Conservation (phyloP, 2,797 vertebrate genomes). For the Ctenopoma kingsleyae region DNA sequence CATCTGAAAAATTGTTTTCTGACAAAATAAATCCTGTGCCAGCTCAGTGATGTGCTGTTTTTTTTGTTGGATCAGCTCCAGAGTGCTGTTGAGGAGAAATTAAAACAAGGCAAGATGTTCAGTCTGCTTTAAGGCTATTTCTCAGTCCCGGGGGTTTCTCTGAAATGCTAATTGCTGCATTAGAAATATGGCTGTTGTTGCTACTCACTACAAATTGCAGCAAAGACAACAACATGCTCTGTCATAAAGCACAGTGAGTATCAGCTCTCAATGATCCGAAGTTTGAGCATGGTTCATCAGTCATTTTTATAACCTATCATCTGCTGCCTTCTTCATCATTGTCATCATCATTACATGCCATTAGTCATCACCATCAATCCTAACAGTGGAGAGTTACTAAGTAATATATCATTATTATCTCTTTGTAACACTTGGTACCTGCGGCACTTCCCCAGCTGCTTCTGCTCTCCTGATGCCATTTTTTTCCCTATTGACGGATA, state of each 20-base stretch:
- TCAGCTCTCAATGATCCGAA: slow-evolving; percentile 54
- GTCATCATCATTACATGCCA: slow-evolving; percentile 81
- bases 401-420: slow-evolving; percentile 82
- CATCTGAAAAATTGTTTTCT: slow-evolving; percentile 66
- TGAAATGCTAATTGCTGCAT: slow-evolving; percentile 79
- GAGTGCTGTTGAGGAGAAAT: slow-evolving; percentile 57
- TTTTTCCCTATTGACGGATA: slow-evolving; percentile 27
- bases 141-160: slow-evolving; percentile 64
- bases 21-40: slow-evolving; percentile 63
- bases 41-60: slow-evolving; percentile 64
- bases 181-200: slow-evolving; percentile 77
- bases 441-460: slow-evolving; percentile 48
- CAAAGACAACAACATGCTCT: slow-evolving; percentile 71
- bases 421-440: slow-evolving; percentile 70
- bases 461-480: slow-evolving; percentile 31
- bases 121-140: slow-evolving; percentile 70
- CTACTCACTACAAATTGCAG: slow-evolving; percentile 74
- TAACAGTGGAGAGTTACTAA: slow-evolving; percentile 71
- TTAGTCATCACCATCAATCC: slow-evolving; percentile 79
- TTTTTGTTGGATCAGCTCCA: slow-evolving; percentile 64
- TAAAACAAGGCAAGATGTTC: slow-evolving; percentile 73
- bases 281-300: slow-evolving; percentile 69
- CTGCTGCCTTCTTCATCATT: slow-evolving; percentile 79
- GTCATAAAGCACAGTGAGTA: slow-evolving; percentile 66
- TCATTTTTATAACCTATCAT: slow-evolving; percentile 83